phyloP scores from a whole-genome alignment of 1,140 invertebrate species.

The Phortica variegata region DNA sequence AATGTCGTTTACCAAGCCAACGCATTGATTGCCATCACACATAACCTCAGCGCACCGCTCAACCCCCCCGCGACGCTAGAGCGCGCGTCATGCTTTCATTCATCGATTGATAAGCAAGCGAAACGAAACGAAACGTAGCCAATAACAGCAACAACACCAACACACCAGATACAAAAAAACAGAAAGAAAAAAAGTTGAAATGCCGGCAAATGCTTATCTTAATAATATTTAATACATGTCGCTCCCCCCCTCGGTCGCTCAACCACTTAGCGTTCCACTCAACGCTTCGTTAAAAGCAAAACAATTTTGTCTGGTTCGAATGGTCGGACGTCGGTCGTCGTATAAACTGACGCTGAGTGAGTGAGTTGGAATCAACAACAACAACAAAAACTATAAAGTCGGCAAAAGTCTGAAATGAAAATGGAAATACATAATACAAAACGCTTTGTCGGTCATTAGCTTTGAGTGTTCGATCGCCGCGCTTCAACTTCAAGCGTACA shows the following conservation, averaged over 20 bases:
- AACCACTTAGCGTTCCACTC: constrained; percentile 10
- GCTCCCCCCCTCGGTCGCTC: constrained; percentile 23
- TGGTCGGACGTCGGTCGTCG: no score
- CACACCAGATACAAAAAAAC: no score
- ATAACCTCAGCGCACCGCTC: no score
- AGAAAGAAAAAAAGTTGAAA: no score
- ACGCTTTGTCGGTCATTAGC: constrained; percentile 54
- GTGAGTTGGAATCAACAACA: constrained; percentile 6
- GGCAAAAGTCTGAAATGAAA: constrained; percentile 34
- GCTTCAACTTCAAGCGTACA: no score
- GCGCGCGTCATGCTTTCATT: constrained; percentile 45
- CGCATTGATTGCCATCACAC: no score
- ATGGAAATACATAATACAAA: constrained; percentile 55
- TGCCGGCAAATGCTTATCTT: constrained; percentile 36
- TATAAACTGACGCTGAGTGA: constrained; percentile 1
- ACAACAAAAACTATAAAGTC: neutral
- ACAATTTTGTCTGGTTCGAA: no score
- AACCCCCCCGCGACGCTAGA: constrained; percentile 19
- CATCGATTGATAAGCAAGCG: constrained; percentile 49
- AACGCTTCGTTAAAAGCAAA: no score
- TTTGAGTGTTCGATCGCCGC: constrained; percentile 45
- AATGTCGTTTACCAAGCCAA: no score
- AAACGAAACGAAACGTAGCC: no score
- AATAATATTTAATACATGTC: constrained; percentile 51
- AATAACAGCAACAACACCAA: no score